Base-by-base conservation (phyloP, 2,113 vertebrate genomes). In the Lepus timidus region DNA sequence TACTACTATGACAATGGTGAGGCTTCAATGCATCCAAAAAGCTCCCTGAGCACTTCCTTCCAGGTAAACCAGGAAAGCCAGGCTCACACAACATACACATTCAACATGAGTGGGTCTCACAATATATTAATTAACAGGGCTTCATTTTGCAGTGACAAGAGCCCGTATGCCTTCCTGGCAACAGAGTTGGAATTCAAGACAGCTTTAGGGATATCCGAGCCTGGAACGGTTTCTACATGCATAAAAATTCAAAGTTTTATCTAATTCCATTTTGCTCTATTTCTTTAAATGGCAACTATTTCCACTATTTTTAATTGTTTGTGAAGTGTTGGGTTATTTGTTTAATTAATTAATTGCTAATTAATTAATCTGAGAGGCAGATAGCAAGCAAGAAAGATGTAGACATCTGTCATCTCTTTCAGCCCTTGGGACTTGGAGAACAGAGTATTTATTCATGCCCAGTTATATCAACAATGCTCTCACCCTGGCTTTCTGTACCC, bases 51-150 rank as follows among this genome's bases (percentile, higher is more conserved):
- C 86, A 94, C 78, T 80, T 95, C 93, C 36, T 96, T 97, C 80
- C 93, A 95, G 90, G 93, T 14, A 74, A 97, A 96, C 95, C 86
- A 83, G 95, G 89, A 96, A 97, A 91, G 78, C 89, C 80, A 95
- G 36, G 55, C 90, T 97, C 93, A 92, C 83, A 96, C 76, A 94
- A 96, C 96, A 76, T 71, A 55, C 88, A 95, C 74, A 73, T 93
- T 97, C 96, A 96, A 96, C 84, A 82, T 20, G 74, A 98, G 65
- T 94, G 52, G 82, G 91, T 96, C 97, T 92, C 96, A 83, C 95
- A 94, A 97, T 92, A 90, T 94, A 97, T 97, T 97, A 97, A 98
- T 97, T 98, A 98, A 95, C 96, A 96, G 71, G 94, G 95, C 96
- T 96, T 98, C 97, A 74, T 83, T 97, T 81, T 62, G 74, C 62